A percentile compares a stretch with the other conserved stretches of the same genome.
Evolutionary conservation across 2,113 vertebrate species (phyloP).

Genomic region (Casuarius casuarius): DNA sequence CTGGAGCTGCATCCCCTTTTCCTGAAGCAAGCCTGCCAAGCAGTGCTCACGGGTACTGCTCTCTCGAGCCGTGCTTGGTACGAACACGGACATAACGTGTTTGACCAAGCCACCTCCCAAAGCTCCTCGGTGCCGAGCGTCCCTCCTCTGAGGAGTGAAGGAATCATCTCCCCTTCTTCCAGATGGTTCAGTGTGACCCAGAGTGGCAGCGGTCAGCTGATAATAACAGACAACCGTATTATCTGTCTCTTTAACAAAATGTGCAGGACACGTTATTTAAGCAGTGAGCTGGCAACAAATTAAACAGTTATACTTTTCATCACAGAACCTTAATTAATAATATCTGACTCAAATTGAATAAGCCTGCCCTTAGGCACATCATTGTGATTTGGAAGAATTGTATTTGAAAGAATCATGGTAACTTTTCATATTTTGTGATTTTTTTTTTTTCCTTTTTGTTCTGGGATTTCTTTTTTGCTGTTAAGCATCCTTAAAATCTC

Average conservation of each 20-base stretch:
- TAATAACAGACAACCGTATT: neutral
- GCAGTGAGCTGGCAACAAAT: neutral
- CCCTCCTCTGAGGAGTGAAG: neutral
- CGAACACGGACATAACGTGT: neutral
- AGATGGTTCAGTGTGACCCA: neutral
- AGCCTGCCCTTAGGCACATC: neutral
- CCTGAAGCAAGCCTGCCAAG: neutral
- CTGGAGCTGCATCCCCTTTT: neutral
- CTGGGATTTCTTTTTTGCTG: neutral
- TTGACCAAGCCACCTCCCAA: neutral
- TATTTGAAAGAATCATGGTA: neutral
- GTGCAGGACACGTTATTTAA: neutral
- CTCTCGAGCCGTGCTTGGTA: neutral
- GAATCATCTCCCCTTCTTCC: neutral
- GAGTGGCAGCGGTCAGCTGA: neutral
- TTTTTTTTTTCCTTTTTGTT: neutral
- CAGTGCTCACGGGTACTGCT: rapidly evolving
- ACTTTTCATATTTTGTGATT: neutral
- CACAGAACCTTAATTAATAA: constrained; percentile 36
- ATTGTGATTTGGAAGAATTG: neutral
- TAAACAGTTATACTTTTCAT: neutral
- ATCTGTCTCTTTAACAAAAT: neutral
- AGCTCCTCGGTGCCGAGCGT: neutral
- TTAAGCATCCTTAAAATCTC: neutral
- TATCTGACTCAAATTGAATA: neutral